phyloP scores from a whole-genome alignment of 2,888 invertebrate genomes.

The Oscheius myriophilus region DNA sequence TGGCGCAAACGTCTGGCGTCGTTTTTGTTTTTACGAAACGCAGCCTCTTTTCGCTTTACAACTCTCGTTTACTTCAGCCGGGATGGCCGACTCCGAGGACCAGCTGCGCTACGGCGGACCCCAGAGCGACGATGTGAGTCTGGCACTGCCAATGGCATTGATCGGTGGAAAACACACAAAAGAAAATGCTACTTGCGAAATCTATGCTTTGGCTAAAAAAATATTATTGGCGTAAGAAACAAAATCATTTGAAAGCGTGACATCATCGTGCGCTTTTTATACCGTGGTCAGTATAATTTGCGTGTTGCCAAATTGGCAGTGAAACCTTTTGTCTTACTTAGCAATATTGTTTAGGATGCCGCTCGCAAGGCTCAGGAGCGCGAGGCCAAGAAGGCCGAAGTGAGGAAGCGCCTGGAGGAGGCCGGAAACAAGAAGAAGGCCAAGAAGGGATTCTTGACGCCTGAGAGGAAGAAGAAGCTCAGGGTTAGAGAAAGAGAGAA shows the following conservation, averaged over 20 bases:
- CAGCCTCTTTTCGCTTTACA: slow-evolving; percentile 18
- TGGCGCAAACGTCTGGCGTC: not conserved
- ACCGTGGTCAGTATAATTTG: too few species aligned
- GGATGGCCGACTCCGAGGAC: slow-evolving; percentile 45
- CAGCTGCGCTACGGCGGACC: slow-evolving; percentile 61
- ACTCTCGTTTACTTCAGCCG: slow-evolving; percentile 19
- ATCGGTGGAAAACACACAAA: not conserved
- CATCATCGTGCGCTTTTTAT: too few species aligned
- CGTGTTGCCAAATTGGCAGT: too few species aligned
- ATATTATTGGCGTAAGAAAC: too few species aligned
- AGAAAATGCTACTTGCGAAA: not conserved
- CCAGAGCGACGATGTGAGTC: slow-evolving; percentile 50
- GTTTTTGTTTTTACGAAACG: not conserved
- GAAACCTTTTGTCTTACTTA: too few species aligned
- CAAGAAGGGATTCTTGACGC: slow-evolving; percentile 99
- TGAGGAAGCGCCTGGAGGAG: slow-evolving; percentile 96
- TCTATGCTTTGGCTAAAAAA: too few species aligned
- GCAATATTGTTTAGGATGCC: slow-evolving; percentile 43
- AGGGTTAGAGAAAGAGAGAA: slow-evolving; percentile 79
- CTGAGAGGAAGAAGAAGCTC: slow-evolving; percentile 99
- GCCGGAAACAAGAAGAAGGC: slow-evolving; percentile 97
- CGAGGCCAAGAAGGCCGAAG: slow-evolving; percentile 97
- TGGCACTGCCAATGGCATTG: not conserved
- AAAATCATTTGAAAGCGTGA: too few species aligned
- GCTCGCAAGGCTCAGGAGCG: slow-evolving; percentile 91